These are phyloP conservation scores for Epizoanthus scotinus DNA, from an alignment of 92 coral and sea anemone genomes.

Conservation along the genomic window DNA sequence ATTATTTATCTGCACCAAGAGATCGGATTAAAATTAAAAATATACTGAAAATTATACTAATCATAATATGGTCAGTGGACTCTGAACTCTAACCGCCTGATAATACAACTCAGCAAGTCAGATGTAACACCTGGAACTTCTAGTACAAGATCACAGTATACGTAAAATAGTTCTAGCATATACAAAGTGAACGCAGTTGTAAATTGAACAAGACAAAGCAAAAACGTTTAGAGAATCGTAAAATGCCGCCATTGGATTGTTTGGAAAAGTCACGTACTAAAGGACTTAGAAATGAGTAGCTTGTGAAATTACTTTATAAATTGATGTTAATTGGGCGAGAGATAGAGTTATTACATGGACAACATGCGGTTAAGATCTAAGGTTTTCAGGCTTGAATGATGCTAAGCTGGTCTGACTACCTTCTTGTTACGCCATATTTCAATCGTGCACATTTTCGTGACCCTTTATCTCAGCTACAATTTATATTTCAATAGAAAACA, in stretches of 20 bases:
- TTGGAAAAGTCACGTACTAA: background rate
- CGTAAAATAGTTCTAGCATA: background rate
- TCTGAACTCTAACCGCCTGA: background rate
- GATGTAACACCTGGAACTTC: background rate
- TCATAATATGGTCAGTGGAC: background rate
- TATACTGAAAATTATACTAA: background rate
- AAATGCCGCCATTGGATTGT: background rate
- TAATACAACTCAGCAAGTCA: background rate
- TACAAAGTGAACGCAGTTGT: background rate
- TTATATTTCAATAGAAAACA: background rate
- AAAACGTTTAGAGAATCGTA: background rate
- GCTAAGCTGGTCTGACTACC: background rate
- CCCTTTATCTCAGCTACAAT: background rate
- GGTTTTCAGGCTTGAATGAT: conserved; percentile 1
- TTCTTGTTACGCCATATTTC: background rate
- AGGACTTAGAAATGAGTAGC: conserved; percentile 36
- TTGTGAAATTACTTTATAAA: conserved; percentile 29
- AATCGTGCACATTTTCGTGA: background rate
- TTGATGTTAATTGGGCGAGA: conserved; percentile 45
- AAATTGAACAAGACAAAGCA: background rate
- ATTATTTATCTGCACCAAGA: background rate
- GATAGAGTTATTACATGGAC: conserved; percentile 28
- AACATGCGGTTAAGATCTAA: conserved; percentile 44
- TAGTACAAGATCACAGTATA: too few relatives aligned
- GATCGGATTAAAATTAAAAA: background rate